A percentile compares a stretch with the other conserved stretches of the same genome.
Conservation (phyloP, 2,888 invertebrate species). For the Julus scandinavius region DNA sequence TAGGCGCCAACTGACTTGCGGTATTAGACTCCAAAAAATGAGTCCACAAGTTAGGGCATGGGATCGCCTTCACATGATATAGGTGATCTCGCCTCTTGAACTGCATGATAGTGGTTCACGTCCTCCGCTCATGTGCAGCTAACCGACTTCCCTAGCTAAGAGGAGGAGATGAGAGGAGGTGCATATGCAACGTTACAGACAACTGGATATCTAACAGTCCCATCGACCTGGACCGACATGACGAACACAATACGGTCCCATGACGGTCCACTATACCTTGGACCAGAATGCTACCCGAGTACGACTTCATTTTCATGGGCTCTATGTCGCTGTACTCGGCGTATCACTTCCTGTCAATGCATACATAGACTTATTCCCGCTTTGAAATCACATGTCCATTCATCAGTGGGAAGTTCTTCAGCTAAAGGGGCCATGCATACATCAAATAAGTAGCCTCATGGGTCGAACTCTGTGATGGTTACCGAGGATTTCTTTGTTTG, state of each 20-base stretch:
- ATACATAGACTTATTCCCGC: neutral
- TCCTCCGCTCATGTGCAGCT: neutral
- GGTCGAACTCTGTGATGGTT: too few species aligned
- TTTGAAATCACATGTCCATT: too few species aligned
- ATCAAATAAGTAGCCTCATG: too few species aligned
- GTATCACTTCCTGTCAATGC: neutral
- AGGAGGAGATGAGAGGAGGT: neutral
- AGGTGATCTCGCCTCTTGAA: neutral
- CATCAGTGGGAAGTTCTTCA: too few species aligned
- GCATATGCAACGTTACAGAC: neutral
- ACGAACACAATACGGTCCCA: too few species aligned
- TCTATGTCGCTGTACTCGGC: neutral
- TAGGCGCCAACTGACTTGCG: neutral
- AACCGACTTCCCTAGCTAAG: neutral
- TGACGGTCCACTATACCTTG: neutral
- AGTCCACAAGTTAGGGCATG: neutral
- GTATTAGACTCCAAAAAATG: neutral
- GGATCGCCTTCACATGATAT: neutral
- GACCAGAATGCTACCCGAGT: neutral
- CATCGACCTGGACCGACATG: neutral
- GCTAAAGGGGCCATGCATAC: too few species aligned
- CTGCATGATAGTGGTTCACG: neutral
- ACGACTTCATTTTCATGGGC: neutral
- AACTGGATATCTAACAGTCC: neutral
- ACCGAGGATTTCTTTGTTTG: too few species aligned